phyloP scores from a whole-genome alignment of 2,113 vertebrate species.

The Sander lucioperca region DNA sequence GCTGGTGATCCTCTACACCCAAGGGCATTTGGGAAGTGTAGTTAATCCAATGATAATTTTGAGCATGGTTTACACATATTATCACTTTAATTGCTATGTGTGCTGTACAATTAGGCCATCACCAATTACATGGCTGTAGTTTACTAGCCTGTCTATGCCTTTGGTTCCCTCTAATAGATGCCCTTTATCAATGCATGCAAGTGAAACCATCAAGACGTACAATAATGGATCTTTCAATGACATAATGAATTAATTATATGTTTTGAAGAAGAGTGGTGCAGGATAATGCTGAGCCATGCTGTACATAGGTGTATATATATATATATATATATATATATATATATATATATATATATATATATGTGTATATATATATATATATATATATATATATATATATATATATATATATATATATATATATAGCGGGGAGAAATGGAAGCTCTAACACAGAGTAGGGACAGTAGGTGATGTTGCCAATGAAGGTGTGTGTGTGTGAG shows the following conservation, averaged over 20 bases:
- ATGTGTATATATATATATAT: neutral
- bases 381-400: too few relatives aligned
- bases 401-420: neutral
- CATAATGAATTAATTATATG: conserved; percentile 73
- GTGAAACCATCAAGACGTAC: conserved; percentile 49
- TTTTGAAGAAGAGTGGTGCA: conserved; percentile 17
- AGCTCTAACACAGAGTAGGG: conserved; percentile 4
- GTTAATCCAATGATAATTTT: conserved; percentile 82
- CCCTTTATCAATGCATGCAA: conserved; percentile 47
- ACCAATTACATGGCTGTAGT: conserved; percentile 75
- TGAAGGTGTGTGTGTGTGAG: conserved; percentile 28
- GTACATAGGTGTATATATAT: neutral
- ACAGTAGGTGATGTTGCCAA: conserved; percentile 8
- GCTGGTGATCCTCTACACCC: conserved; percentile 74
- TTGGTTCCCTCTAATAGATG: conserved; percentile 68
- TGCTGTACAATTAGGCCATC: conserved; percentile 72
- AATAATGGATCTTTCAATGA: conserved; percentile 57
- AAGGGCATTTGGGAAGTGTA: conserved; percentile 76
- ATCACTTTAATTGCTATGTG: conserved; percentile 76
- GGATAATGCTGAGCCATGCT: conserved; percentile 35
- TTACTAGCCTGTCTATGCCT: conserved; percentile 66
- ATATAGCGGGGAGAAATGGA: neutral
- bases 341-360: neutral
- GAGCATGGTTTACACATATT: conserved; percentile 76
- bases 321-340: neutral